Evolutionary conservation across 2,797 vertebrate genomes (phyloP), one percentile per base, ranked within the genome.

Genomic region (Toxotes lorentzi): DNA sequence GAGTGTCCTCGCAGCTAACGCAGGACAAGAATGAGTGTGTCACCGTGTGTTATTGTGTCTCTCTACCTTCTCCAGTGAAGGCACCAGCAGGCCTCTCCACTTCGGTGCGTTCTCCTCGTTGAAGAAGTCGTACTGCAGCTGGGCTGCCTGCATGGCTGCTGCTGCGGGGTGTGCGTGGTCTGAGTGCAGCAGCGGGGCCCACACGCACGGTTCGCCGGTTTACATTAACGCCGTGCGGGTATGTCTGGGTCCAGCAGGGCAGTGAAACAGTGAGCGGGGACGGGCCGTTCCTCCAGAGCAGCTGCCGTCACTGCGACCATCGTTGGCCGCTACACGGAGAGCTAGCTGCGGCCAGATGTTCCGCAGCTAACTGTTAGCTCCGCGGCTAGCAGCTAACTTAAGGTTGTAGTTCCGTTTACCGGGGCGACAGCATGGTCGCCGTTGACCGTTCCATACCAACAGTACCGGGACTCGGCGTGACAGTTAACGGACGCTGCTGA

Each of bases 111-210:
- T 98, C 85, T 98, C 97, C 71, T 97, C 97, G 91, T 94, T 96
- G 94, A 96, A 97, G 91, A 98, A 97, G 90, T 97, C 97, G 95
- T 97, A 97, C 84, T 96, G 96, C 87, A 95, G 94, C 94, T 93
- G 96, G 69, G 93, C 93, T 86, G 96, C 94, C 95, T 97, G 97
- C 97, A 98, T 98, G 94, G 61, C 53, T 24, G 70, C 68, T 23
- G 66, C 40, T 38, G 43, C 48, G 35, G 60, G 48, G 16, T 63
- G 35, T 60, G 59, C 40, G 38, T 70, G 45, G 40, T 56, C 65
- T 35, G 65, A 48, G 53, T 43, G 27, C 68, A 32, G 68, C 58
- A 24, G 53, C 73, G 60, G 75, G 58, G 67, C 73, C 30, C 65
- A 68, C 54, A 24, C 51, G 57, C 41, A 11, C 72, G 32, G 51